Conservation (phyloP, 2,888 invertebrate species). For the Nephrotoma guestfalica region DNA sequence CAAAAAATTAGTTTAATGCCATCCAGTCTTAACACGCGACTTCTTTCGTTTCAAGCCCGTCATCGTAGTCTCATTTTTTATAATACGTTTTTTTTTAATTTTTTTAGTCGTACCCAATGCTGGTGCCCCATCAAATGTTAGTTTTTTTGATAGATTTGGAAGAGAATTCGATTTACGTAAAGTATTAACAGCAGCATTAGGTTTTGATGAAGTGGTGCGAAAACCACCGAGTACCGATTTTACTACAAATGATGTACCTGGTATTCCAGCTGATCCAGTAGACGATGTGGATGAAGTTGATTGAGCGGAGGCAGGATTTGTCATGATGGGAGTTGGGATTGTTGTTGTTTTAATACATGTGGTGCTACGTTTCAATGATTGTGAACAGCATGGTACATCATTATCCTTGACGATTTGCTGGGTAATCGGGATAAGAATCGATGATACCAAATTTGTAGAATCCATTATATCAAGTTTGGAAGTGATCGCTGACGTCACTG, state of each 20-base stretch:
- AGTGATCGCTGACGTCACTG: not conserved
- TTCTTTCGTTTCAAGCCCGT: not conserved
- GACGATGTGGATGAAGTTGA: not conserved
- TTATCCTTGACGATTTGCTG: not conserved
- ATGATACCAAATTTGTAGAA: not conserved
- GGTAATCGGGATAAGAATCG: not conserved
- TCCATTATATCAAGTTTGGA: not conserved
- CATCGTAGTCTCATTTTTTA: not conserved
- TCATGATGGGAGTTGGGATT: not conserved
- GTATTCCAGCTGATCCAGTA: not conserved
- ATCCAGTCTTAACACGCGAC: not conserved
- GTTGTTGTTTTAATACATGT: not conserved
- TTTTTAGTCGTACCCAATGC: not conserved
- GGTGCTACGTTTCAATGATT: not conserved
- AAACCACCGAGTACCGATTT: not conserved
- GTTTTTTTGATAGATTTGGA: not conserved
- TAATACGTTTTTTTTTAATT: slow-evolving; percentile 4
- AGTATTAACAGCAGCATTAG: not conserved
- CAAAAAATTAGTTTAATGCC: not conserved
- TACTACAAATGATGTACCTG: not conserved
- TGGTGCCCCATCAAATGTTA: not conserved
- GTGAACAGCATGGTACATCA: not conserved
- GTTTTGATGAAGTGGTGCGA: not conserved
- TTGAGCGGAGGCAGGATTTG: not conserved
- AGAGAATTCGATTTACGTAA: not conserved